phyloP scores from a whole-genome alignment of 1,140 invertebrate species.

The Epicauta chinensis region DNA sequence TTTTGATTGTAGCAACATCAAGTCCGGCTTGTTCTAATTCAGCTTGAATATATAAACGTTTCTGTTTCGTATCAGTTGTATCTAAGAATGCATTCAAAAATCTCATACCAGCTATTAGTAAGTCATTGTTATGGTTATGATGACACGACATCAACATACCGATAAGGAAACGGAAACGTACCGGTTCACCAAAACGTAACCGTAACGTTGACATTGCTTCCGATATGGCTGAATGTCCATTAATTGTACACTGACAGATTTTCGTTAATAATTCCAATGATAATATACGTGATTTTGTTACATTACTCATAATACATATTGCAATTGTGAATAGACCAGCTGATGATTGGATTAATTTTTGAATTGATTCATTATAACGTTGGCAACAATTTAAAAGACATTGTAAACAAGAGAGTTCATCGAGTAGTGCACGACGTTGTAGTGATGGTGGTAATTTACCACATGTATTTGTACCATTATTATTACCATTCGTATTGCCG shows the following conservation, averaged over 20 bases:
- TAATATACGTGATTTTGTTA: constrained; percentile 72
- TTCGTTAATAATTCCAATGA: constrained; percentile 76
- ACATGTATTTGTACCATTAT: constrained; percentile 36
- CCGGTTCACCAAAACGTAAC: constrained; percentile 83
- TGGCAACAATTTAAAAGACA: constrained; percentile 74
- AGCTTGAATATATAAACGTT: constrained; percentile 82
- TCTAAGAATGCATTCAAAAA: constrained; percentile 80
- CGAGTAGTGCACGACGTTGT: constrained; percentile 65
- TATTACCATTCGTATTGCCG: background rate
- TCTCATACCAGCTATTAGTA: constrained; percentile 74
- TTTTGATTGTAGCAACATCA: constrained; percentile 61
- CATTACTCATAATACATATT: constrained; percentile 79
- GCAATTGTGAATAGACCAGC: constrained; percentile 81
- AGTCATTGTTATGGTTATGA: constrained; percentile 50
- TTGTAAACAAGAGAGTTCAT: constrained; percentile 84
- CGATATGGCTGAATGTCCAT: constrained; percentile 74
- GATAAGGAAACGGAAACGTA: constrained; percentile 82
- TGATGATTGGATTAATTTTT: constrained; percentile 66
- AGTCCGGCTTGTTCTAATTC: constrained; percentile 80
- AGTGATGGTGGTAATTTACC: constrained; percentile 52
- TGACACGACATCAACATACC: constrained; percentile 76
- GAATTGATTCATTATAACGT: constrained; percentile 65
- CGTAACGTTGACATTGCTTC: constrained; percentile 86
- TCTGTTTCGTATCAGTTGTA: constrained; percentile 65
- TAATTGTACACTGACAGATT: constrained; percentile 61